Base-by-base conservation (phyloP, 2,113 vertebrate species). In the Zapus hudsonius region DNA sequence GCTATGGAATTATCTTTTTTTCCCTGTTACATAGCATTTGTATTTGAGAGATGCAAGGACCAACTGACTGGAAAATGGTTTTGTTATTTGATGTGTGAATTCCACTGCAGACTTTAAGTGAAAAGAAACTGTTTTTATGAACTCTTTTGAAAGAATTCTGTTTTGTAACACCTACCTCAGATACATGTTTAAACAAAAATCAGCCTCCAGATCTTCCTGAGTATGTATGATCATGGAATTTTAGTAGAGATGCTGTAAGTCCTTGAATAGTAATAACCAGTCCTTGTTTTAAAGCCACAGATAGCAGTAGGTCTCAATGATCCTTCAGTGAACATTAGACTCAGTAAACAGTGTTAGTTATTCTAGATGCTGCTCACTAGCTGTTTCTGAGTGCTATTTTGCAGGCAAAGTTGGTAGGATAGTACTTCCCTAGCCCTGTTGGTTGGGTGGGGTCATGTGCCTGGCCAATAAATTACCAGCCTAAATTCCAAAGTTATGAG, bases 41-140 rank as follows among this genome's bases (percentile, higher is more conserved):
- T 89, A 76, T 78, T 82, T 95, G 72, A 75, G 55, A 69, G n/a
- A 86, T 61, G 2, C 72, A 89, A 16, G 44, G n/a, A 95, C 33
- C 69, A 92, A 81, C 74, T 91, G 73, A 15, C 69, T 94, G 67
- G 55, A 81, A 94, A 91, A 87, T 95, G 19, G 87, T 87, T 96
- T 90, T 87, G 5, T 84, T 91, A 47, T 84, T 16, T 84, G 42
- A 89, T 91, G 36, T 89, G 38, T 42, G 67, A 92, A 84, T 69
- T 94, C n/a, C 23, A 92, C 52, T 82, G 75, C 81, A 66, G 31
- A 95, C 27, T 82, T 52, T 72, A 90, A 87, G 42, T 93, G 63
- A 94, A 92, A 87, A 96, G 38, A 79, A 76, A 86, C 83, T 91
- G 25, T 81, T 94, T 93, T 72, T 47, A 90, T 67, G 84, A 87